Evolutionary conservation across 1,140 invertebrate genomes (phyloP).

Genomic region (Paraescarpia echinospica): DNA sequence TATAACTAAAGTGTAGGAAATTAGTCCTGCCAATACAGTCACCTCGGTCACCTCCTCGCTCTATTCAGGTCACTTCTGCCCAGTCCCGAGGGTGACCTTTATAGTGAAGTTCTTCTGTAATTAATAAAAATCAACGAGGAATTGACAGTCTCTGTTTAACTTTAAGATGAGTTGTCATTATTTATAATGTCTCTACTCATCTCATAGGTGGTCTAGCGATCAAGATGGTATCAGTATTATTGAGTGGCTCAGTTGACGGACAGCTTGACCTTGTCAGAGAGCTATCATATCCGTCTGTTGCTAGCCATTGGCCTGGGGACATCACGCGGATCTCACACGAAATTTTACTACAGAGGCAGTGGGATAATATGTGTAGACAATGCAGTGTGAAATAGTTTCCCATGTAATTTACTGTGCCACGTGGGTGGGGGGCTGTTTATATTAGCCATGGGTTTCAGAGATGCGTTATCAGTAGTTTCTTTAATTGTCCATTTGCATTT

Average conservation of each 20-base stretch:
- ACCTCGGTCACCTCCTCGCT: too few relatives aligned
- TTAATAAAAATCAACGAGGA: too few relatives aligned
- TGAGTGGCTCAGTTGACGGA: background rate
- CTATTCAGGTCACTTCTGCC: too few relatives aligned
- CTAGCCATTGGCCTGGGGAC: background rate
- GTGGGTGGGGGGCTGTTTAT: background rate
- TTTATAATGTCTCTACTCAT: background rate
- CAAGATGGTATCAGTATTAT: background rate
- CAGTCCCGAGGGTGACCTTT: too few relatives aligned
- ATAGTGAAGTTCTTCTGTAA: too few relatives aligned
- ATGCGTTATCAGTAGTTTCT: background rate
- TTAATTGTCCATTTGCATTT: background rate
- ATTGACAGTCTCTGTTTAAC: too few relatives aligned
- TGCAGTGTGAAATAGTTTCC: conserved; percentile 5
- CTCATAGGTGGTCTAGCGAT: background rate
- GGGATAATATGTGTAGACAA: background rate
- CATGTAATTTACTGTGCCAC: background rate
- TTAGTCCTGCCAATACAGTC: too few relatives aligned
- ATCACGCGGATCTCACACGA: background rate
- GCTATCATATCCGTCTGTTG: background rate
- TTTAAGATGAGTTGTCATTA: background rate
- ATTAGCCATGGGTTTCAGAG: background rate
- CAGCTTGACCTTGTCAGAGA: background rate
- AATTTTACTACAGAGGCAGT: background rate
- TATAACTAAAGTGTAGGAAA: too few relatives aligned